These are phyloP conservation scores for Notolepis coatsorum DNA, from an alignment of 2,797 vertebrate genomes.

Conservation along the genomic window DNA sequence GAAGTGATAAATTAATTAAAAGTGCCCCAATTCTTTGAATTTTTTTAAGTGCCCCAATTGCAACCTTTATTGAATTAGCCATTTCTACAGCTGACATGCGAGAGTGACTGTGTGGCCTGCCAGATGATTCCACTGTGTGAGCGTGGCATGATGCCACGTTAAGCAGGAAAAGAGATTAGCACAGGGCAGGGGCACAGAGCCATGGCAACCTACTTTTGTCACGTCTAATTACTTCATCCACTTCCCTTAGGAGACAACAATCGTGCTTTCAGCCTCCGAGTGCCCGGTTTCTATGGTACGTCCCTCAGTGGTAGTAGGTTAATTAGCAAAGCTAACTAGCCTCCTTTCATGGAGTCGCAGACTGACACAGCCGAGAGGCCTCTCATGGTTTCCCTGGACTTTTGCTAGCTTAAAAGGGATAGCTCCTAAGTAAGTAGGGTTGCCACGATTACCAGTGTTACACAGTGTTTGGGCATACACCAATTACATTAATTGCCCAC, in stretches of 20 bases:
- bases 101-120: neutral
- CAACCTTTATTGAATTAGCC: neutral
- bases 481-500: no score
- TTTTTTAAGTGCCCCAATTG: no score
- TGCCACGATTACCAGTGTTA: no score
- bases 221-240: conserved; percentile 31
- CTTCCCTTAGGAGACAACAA: conserved; percentile 5
- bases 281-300: neutral
- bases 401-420: neutral
- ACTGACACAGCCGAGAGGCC: neutral
- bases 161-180: conserved; percentile 2
- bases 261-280: neutral
- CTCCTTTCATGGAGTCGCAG: neutral
- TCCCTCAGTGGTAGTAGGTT: neutral
- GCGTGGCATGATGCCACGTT: neutral
- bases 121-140: neutral
- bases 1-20: no score
- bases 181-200: neutral
- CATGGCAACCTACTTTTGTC: conserved; percentile 31
- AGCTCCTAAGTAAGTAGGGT: no score
- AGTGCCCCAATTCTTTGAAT: no score
- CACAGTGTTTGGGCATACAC: no score
- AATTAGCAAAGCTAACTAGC: neutral
- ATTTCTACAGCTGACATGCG: neutral
- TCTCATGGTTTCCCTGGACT: neutral